These are phyloP conservation scores for Varroa destructor DNA, from an alignment of 1,140 invertebrate genomes.

Conservation along the genomic window DNA sequence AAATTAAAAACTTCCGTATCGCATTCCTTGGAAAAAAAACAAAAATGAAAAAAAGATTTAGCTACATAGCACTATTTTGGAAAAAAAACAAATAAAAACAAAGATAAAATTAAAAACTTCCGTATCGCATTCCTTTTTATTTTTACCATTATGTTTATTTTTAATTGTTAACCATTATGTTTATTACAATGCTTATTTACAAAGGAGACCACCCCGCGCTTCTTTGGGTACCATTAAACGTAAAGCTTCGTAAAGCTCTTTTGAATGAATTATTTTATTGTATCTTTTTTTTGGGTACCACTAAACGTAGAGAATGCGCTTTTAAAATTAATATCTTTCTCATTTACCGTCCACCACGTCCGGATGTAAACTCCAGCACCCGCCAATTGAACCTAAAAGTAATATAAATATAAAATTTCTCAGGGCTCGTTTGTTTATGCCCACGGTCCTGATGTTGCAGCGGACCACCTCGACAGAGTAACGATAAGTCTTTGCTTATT, in stretches of 20 bases:
- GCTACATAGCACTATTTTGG: no score
- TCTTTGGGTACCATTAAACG: background rate
- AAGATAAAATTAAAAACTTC: no score
- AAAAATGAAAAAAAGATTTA: no score
- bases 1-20: no score
- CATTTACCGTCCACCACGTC: background rate
- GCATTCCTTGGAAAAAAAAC: no score
- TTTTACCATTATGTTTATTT: constrained; percentile 15
- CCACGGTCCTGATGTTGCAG: no score
- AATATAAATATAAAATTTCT: no score
- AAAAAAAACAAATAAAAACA: no score
- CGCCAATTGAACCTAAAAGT: no score
- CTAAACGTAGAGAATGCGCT: background rate
- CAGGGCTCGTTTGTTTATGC: no score
- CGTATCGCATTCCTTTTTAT: background rate
- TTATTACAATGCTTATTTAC: constrained; percentile 28
- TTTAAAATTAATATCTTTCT: background rate
- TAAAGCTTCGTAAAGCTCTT: background rate
- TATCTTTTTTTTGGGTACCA: background rate
- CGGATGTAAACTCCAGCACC: no score
- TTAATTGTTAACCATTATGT: background rate
- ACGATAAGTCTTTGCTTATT: background rate
- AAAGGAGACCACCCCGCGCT: constrained; percentile 16
- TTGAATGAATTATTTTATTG: background rate
- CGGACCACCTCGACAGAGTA: background rate